phyloP scores from a whole-genome alignment of 2,797 vertebrate species.

The Serranus cabrilla region DNA sequence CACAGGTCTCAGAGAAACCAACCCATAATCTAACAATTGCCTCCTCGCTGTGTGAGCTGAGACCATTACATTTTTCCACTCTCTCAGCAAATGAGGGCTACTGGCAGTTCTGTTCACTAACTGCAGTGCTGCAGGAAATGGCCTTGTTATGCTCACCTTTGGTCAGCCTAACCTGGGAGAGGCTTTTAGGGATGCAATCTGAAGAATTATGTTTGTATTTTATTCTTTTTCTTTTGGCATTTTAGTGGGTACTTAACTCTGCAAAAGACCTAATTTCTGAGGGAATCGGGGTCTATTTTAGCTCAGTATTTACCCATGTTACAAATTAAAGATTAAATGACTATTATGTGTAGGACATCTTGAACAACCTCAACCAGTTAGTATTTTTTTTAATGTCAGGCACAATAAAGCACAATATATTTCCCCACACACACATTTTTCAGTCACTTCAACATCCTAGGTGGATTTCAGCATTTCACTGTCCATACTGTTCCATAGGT shows the following conservation, averaged over 20 bases:
- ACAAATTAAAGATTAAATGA: neutral
- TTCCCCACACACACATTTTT: neutral
- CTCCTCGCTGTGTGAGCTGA: slow-evolving; percentile 46
- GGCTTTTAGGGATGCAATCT: slow-evolving; percentile 36
- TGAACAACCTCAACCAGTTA: neutral
- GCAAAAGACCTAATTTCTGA: neutral
- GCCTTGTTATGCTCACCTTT: slow-evolving; percentile 47
- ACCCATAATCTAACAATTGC: slow-evolving; percentile 61
- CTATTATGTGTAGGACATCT: neutral
- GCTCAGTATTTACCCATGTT: neutral
- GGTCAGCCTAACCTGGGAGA: slow-evolving; percentile 32
- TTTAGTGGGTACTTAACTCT: slow-evolving; percentile 5
- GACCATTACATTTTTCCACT: slow-evolving; percentile 55
- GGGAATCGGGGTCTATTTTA: neutral
- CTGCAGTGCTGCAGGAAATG: slow-evolving; percentile 45
- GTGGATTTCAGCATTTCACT: neutral
- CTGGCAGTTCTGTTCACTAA: slow-evolving; percentile 46
- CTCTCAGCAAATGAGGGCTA: slow-evolving; percentile 57
- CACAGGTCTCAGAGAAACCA: slow-evolving; percentile 50
- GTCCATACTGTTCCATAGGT: neutral
- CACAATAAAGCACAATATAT: neutral
- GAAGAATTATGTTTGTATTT: slow-evolving; percentile 1
- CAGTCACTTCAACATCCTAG: neutral
- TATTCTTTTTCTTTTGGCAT: slow-evolving; percentile 1
- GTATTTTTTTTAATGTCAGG: neutral